phyloP scores from a whole-genome alignment of 2,888 invertebrate genomes.

The Leptinotarsa tumamoca region DNA sequence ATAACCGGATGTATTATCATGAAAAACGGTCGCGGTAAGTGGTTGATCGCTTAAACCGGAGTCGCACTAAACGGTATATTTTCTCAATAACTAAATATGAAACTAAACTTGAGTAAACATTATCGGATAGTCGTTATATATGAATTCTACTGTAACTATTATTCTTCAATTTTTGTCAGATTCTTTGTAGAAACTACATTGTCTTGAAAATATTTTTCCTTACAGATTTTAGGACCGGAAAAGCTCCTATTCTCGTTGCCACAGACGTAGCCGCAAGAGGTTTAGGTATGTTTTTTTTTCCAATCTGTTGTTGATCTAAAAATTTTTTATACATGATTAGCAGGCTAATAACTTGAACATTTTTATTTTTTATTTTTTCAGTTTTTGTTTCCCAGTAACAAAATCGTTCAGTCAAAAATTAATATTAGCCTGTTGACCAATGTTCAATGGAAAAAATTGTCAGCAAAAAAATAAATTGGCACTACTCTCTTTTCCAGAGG shows the following conservation, averaged over 20 bases:
- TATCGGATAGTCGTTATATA: too few species aligned
- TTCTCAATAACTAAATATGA: too few species aligned
- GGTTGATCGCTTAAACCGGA: too few species aligned
- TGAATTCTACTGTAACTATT: too few species aligned
- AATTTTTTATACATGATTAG: conserved; percentile 51
- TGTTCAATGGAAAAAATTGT: conserved; percentile 54
- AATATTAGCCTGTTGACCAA: conserved; percentile 62
- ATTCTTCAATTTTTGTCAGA: too few species aligned
- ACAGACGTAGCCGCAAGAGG: conserved; percentile 96
- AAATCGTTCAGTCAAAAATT: conserved; percentile 30
- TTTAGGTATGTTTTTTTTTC: conserved; percentile 77
- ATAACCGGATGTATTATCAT: too few species aligned
- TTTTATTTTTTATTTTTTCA: conserved; percentile 48
- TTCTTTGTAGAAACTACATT: not conserved
- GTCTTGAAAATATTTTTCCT: conserved; percentile 54
- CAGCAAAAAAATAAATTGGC: conserved; percentile 62
- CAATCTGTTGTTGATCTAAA: not conserved
- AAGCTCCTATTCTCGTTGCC: conserved; percentile 90
- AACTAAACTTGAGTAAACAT: too few species aligned
- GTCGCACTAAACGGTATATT: too few species aligned
- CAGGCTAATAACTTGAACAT: conserved; percentile 58
- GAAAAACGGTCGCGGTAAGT: too few species aligned
- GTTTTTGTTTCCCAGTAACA: conserved; percentile 32
- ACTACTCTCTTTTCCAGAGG: conserved; percentile 67
- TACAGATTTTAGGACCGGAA: conserved; percentile 86